Percentiles rank a stretch among this genome's conserved stretches.
Evolutionary conservation across 2,113 vertebrate species (phyloP).

Genomic region (Pseudopipra pipra): DNA sequence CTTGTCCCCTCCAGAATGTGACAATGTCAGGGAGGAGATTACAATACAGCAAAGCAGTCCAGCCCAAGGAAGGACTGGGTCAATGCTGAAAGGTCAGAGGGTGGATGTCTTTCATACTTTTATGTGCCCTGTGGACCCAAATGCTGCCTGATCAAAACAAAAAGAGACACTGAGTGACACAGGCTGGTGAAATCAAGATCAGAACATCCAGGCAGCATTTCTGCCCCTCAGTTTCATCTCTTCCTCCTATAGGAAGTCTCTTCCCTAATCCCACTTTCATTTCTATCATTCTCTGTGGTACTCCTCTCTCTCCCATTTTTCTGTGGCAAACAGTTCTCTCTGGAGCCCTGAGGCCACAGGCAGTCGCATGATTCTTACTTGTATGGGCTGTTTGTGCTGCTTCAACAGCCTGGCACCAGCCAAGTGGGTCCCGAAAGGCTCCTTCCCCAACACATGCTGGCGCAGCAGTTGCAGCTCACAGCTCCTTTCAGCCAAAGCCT

Average conservation of each 20-base stretch:
- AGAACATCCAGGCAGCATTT: background rate
- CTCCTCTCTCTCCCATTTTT: background rate
- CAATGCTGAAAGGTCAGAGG: constrained; percentile 33
- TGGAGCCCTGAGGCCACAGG: background rate
- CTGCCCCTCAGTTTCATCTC: constrained; percentile 5
- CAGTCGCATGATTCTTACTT: constrained; percentile 68
- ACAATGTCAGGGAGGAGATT: constrained; percentile 53
- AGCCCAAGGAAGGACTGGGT: constrained; percentile 42
- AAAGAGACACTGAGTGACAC: background rate
- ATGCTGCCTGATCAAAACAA: constrained; percentile 1
- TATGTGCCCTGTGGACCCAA: background rate
- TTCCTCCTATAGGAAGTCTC: background rate
- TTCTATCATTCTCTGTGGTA: background rate
- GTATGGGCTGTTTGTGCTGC: constrained; percentile 76
- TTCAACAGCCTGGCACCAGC: constrained; percentile 31
- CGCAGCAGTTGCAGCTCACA: constrained; percentile 81
- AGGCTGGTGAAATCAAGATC: background rate
- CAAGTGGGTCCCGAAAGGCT: background rate
- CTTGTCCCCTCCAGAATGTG: constrained; percentile 53
- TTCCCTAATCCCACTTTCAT: background rate
- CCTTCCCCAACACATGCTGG: constrained; percentile 73
- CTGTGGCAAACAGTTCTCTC: background rate
- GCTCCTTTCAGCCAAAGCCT: constrained; percentile 81
- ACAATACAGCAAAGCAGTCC: constrained; percentile 5
- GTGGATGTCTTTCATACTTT: constrained; percentile 7